Base-by-base conservation (phyloP, 2,888 invertebrate genomes). In the Marasmarcha lunaedactyla region DNA sequence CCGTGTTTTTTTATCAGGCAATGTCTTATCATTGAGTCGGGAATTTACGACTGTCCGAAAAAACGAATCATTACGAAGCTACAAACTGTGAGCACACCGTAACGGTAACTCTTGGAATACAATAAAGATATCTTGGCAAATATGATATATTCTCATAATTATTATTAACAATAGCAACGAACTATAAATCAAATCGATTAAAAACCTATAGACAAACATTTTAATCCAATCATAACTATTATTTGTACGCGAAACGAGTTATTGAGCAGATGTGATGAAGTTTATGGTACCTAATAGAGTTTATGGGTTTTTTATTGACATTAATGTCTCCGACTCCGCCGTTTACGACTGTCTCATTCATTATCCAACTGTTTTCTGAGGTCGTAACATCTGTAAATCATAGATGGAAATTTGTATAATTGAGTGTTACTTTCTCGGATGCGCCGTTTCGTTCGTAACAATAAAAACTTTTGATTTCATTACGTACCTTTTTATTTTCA, bases 231-330 rank as follows among this genome's bases (percentile, higher is more conserved):
- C 65, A 72, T 71, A 72, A 58, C 34, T 60, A 67, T 50, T 72
- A 64, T 73, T 74, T 70, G 70, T 71, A 65, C 64, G 66, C 63
- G 59, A 66, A 78, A 72, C 76, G 61, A 73, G 70, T 69, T 72
- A 71, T 71, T 70, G 73, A 57, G 59, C 81, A 81, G 81, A 76
- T 77, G 81, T 60, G 74, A 76, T 73, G 72, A 71, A 68, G 66
- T 74, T 81, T 79, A 81, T 78, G 78, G 73, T 58, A 62, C 63
- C 71, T 78, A 81, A 81, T 83, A 79, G 78, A 71, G 63, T 78
- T 81, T 81, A 83, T 79, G 65, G 77, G 62, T 72, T 77, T 79
- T 83, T 81, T 81, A 83, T 83, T 83, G 81, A 79, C 78, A 72
- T 74, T 79, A 78, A 81, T 83, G 81, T 77, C 79, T 71, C 70